phyloP scores from a whole-genome alignment of 2,113 vertebrate species.

The Tonatia bakeri region DNA sequence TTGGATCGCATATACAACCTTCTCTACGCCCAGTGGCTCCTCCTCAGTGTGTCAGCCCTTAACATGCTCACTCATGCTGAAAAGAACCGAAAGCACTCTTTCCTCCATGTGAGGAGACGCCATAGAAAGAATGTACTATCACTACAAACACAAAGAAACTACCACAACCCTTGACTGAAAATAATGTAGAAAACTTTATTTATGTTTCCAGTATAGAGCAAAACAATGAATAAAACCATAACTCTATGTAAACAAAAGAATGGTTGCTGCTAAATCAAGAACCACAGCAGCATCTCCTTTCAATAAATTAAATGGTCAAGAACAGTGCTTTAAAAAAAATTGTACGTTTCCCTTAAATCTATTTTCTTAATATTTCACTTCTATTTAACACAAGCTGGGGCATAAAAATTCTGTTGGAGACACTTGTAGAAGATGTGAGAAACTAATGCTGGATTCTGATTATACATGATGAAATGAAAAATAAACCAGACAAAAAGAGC shows the following conservation, averaged over 20 bases:
- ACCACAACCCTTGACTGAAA: conserved; percentile 43
- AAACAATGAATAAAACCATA: conserved; percentile 67
- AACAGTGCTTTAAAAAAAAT: conserved; percentile 53
- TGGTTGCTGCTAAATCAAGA: conserved; percentile 56
- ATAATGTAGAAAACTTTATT: conserved; percentile 80
- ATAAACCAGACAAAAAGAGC: conserved; percentile 23
- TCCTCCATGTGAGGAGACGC: conserved; percentile 6
- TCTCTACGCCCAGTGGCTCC: neutral
- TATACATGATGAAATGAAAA: conserved; percentile 68
- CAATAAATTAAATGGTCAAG: conserved; percentile 75
- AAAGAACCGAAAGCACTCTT: conserved; percentile 14
- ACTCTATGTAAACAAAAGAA: conserved; percentile 74
- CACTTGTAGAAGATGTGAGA: conserved; percentile 42
- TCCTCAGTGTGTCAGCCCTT: neutral
- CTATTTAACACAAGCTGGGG: conserved; percentile 45
- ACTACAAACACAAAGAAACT: conserved; percentile 40
- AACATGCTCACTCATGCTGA: neutral
- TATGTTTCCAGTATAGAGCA: conserved; percentile 73
- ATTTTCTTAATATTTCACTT: conserved; percentile 60
- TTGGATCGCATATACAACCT: neutral
- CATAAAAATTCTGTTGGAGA: conserved; percentile 54
- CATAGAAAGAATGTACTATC: neutral
- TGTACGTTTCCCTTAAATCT: conserved; percentile 60
- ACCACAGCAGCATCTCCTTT: conserved; percentile 51
- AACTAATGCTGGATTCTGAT: conserved; percentile 50